These are phyloP conservation scores for Desmodus rotundus DNA, from an alignment of 2,113 vertebrate genomes.

Conservation along the genomic window DNA sequence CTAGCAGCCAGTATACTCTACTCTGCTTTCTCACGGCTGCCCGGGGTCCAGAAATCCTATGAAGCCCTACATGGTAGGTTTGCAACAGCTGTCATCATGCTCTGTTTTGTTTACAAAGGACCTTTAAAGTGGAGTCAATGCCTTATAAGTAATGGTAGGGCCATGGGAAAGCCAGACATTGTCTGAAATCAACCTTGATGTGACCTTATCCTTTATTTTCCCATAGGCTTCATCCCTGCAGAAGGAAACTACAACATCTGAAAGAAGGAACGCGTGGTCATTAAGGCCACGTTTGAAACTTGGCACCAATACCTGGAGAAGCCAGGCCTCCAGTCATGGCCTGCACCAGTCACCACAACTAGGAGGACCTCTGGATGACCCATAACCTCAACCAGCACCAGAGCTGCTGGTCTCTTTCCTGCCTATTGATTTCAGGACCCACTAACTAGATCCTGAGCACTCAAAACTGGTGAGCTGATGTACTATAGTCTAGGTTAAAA, in stretches of 20 bases:
- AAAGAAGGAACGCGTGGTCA: conserved; percentile 60
- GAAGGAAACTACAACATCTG: conserved; percentile 57
- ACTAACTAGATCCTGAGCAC: conserved; percentile 32
- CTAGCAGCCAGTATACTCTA: not conserved
- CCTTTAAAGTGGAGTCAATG: not conserved
- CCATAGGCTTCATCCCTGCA: conserved; percentile 58
- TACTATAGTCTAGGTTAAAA: not conserved
- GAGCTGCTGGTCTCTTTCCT: conserved; percentile 1
- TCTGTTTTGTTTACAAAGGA: not conserved
- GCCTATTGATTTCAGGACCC: conserved; percentile 42
- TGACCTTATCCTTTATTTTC: conserved; percentile 46
- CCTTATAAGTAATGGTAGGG: not conserved
- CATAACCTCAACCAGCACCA: conserved; percentile 20
- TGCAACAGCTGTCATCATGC: not conserved
- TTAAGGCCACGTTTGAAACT: conserved; percentile 67
- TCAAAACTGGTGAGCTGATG: conserved; percentile 55
- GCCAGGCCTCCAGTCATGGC: conserved; percentile 45
- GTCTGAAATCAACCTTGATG: not conserved
- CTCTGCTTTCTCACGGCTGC: not conserved
- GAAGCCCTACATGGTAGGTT: not conserved
- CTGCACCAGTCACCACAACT: conserved; percentile 51
- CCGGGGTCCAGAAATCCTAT: not conserved
- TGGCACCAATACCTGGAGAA: conserved; percentile 59
- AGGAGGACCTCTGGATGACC: conserved; percentile 62
- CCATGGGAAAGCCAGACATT: not conserved